A percentile compares a stretch with the other conserved stretches of the same genome.
Evolutionary conservation across 2,797 vertebrate species (phyloP).

Genomic region (Trichosurus vulpecula): DNA sequence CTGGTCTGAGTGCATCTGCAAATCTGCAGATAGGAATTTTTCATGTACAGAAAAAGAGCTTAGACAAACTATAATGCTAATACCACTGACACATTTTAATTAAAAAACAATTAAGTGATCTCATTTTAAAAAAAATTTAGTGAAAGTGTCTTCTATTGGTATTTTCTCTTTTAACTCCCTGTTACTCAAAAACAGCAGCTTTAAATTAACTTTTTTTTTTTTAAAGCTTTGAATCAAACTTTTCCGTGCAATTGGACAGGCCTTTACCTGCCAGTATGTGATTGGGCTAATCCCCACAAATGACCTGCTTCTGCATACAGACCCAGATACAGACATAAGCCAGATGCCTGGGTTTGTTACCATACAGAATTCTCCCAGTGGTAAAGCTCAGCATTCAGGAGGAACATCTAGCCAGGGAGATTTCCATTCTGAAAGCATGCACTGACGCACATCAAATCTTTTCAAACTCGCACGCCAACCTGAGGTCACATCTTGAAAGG

Average conservation of each 20-base stretch:
- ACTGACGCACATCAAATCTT: not conserved
- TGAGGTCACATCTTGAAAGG: slow-evolving; percentile 30
- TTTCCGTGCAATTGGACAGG: not conserved
- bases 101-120: not conserved
- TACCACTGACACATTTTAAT: not conserved
- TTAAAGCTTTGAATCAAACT: slow-evolving; percentile 26
- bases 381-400: slow-evolving; percentile 1
- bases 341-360: not conserved
- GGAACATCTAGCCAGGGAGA: not conserved
- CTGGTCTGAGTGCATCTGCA: not conserved
- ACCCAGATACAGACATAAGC: not conserved
- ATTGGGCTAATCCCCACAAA: not conserved
- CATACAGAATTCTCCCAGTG: not conserved
- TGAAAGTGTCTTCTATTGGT: not conserved
- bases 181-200: not conserved
- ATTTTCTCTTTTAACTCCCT: not conserved
- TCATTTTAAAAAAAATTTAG: not conserved
- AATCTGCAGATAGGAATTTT: not conserved
- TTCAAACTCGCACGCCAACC: slow-evolving; percentile 18
- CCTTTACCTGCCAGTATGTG: slow-evolving; percentile 10
- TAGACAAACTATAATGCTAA: not conserved
- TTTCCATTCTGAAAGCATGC: slow-evolving; percentile 37
- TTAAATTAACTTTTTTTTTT: slow-evolving; percentile 48
- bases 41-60: not conserved
- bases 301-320: not conserved